These are phyloP conservation scores for Odocoileus hemionus DNA, from an alignment of 2,113 vertebrate species.

Conservation along the genomic window DNA sequence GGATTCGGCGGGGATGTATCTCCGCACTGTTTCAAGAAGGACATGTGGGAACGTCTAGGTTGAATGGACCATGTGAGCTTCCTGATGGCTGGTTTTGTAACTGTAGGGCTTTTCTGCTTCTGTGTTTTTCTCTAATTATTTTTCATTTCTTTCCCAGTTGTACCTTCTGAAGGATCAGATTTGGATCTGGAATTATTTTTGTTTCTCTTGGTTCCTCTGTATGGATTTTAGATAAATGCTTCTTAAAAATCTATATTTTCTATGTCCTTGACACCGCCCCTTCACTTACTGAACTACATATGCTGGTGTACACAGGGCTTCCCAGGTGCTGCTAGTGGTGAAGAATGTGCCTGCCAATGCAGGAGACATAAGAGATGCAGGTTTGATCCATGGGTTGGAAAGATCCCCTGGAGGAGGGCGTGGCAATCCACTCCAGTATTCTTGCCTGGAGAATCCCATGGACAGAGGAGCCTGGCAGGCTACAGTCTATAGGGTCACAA, in stretches of 20 bases:
- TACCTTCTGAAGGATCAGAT: not conserved
- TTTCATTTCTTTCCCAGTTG: not conserved
- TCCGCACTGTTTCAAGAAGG: not conserved
- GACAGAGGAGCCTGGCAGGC: not conserved
- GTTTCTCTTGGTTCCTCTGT: not conserved
- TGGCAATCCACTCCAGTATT: not conserved
- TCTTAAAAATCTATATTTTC: not conserved
- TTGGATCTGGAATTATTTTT: not conserved
- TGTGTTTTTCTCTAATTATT: not conserved
- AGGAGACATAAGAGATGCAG: not conserved
- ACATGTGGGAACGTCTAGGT: not conserved
- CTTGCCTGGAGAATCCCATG: not conserved
- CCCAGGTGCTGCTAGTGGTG: not conserved
- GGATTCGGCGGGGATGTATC: accelerated
- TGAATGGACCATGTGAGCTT: accelerated
- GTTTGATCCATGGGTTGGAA: not conserved
- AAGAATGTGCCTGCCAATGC: not conserved
- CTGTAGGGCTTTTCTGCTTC: not conserved
- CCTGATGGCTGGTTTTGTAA: accelerated
- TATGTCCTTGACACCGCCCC: accelerated
- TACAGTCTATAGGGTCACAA: not conserved
- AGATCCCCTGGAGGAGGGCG: not conserved
- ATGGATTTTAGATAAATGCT: not conserved
- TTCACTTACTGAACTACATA: accelerated
- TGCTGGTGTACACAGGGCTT: not conserved